Conservation (phyloP, 2,113 vertebrate genomes). For the Aegotheles bennettii region DNA sequence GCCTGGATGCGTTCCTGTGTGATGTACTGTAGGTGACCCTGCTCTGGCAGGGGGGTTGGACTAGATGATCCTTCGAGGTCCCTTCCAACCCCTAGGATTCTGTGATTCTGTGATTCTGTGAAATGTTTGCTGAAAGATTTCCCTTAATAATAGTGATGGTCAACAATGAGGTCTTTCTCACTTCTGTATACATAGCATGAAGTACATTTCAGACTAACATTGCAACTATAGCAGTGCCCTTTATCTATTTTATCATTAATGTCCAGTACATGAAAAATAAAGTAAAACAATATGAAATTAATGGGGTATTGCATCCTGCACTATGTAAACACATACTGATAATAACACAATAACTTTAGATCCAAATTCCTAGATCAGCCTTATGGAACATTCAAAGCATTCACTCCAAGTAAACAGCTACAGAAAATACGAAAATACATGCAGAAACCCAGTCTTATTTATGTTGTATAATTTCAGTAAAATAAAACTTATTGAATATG, state of each 20-base stretch:
- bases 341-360: not conserved
- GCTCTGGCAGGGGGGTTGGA: too few relatives aligned
- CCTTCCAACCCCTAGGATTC: too few relatives aligned
- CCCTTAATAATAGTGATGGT: not conserved
- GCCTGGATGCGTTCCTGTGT: too few relatives aligned
- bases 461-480: not conserved
- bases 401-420: not conserved
- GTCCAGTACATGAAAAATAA: not conserved
- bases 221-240: not conserved
- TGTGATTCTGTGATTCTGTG: too few relatives aligned
- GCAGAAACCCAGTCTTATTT: not conserved
- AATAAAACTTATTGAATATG: not conserved
- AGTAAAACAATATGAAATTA: not conserved
- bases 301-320: not conserved
- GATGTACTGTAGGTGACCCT: too few relatives aligned
- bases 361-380: not conserved
- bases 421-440: not conserved
- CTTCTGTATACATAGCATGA: not conserved
- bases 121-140: conserved; percentile 12
- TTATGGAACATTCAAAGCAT: not conserved
- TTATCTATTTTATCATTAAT: conserved; percentile 1
- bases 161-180: not conserved
- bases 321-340: not conserved
- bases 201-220: not conserved
- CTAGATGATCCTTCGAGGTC: too few relatives aligned